Evolutionary conservation across 2,888 invertebrate genomes (phyloP).

Genomic region (Orthosia incerta): DNA sequence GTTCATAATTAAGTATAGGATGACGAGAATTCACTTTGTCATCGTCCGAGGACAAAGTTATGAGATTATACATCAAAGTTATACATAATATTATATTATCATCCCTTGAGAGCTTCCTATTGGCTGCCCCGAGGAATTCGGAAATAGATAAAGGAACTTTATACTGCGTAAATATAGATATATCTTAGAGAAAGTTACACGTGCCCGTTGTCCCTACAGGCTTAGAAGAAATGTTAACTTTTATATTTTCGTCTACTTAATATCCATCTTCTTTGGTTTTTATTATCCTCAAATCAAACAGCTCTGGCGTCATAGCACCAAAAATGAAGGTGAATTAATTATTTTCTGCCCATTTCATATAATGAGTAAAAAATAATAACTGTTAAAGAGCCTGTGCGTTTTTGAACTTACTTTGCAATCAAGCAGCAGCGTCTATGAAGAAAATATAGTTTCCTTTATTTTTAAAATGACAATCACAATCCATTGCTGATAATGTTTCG

Average conservation of each 20-base stretch:
- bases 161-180: neutral
- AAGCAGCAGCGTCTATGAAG: too few species aligned
- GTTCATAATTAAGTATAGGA: conserved; percentile 49
- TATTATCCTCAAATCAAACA: neutral
- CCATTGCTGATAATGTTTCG: too few species aligned
- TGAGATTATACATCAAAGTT: conserved; percentile 52
- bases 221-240: neutral
- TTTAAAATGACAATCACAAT: too few species aligned
- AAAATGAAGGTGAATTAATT: too few species aligned
- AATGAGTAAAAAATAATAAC: too few species aligned
- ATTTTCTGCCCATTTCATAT: too few species aligned
- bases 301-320: neutral
- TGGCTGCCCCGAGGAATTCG: conserved; percentile 1
- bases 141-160: conserved; percentile 29
- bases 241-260: neutral
- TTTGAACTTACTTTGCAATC: too few species aligned
- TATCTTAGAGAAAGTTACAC: neutral
- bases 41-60: conserved; percentile 44
- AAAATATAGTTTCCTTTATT: too few species aligned
- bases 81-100: conserved; percentile 41
- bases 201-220: neutral
- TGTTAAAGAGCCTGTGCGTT: too few species aligned
- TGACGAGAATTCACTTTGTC: conserved; percentile 53
- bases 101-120: conserved; percentile 30
- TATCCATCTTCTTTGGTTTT: neutral